Base-by-base conservation (phyloP, 2,797 vertebrate species). In the Siniperca undulata region DNA sequence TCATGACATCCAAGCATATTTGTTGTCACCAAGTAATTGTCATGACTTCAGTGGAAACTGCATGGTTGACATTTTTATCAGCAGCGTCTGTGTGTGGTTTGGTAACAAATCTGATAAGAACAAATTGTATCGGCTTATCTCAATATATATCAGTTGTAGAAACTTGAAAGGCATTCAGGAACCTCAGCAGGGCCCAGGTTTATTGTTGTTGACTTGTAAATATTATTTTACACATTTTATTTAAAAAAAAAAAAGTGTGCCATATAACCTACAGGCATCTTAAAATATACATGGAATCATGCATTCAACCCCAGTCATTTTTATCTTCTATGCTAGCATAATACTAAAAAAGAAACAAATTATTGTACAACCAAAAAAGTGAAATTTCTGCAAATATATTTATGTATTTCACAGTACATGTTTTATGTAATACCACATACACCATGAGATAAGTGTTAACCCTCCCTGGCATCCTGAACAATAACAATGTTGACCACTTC, bases 21-120 rank as follows among this genome's bases (percentile, higher is more conserved):
- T 6, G 8, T 36, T 59, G 9, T 14, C 36, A 59, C 30, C 7
- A 22, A 22, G 17, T 80, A 13, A 50, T 1, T 50, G n/a, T 66
- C n/a, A 16, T 53, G 67, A 59, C 34, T 40, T 34, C 14, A 55
- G 44, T 36, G 7, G 36, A 27, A 56, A 72, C 24, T 60, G 22
- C 22, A 59, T 10, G 52, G 12, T 38, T 70, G 7, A 40, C 36
- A 34, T 60, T 60, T 65, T 46, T 78, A 81, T 78, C 70, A 34
- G 62, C 13, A 0, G 3, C 4, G 0, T 50, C 7, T 52, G 30
- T 64, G 13, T 68, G 62, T 30, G 22, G 34, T 46, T 55, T 71
- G 44, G 4, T 61, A 42, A 20, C 42, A 48, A 20, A 52, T 52
- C 36, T 44, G 80, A 73, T 76, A 65, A 73, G 16, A 61, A 13